Evolutionary conservation across 2,797 vertebrate species (phyloP), one percentile per base, ranked within the genome.

Genomic region (Microchirus variegatus): DNA sequence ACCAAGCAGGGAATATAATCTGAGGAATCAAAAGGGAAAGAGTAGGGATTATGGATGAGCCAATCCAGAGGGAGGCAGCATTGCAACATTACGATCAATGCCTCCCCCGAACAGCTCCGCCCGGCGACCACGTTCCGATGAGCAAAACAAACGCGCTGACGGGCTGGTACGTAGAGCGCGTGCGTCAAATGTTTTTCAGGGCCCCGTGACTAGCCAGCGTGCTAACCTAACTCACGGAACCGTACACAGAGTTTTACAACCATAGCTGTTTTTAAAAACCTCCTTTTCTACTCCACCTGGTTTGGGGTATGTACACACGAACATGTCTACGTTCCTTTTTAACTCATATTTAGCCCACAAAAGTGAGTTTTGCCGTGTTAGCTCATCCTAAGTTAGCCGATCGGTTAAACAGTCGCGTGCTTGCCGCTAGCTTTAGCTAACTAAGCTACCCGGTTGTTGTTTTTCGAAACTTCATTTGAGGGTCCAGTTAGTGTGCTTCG

Each of bases 121-220:
- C 35, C 35, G 0, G 14, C 16, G 14, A 65, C 14, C 13, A 52
- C 50, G 26, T 57, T 37, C 59, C 5, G 41, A 40, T 22, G 0
- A 0, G 0, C 26, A 80, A 84, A 87, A 68, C 80, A 67, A 89
- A 70, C 80, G 63, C 65, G 0, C 53, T 0, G 12, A 7, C 1
- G 3, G 1, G 22, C 1, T 19, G 11, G 26, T 46, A 2, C 59
- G 62, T 63, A 75, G 13, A 2, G 80, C 82, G 83, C 78, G 0
- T 85, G 88, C 81, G 82, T 77, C 41, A 59, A 40, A 77, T 63
- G 69, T 64, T 71, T 22, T 46, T 69, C 56, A 77, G 81, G 83
- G 88, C 85, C 85, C 86, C 48, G 45, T 53, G 51, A 59, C 53
- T 78, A 84, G 72, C 83, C 52, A 53, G 16, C 16, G 77, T 71